Evolutionary conservation across 2,113 vertebrate species (phyloP).

Genomic region (Pangasianodon hypophthalmus): DNA sequence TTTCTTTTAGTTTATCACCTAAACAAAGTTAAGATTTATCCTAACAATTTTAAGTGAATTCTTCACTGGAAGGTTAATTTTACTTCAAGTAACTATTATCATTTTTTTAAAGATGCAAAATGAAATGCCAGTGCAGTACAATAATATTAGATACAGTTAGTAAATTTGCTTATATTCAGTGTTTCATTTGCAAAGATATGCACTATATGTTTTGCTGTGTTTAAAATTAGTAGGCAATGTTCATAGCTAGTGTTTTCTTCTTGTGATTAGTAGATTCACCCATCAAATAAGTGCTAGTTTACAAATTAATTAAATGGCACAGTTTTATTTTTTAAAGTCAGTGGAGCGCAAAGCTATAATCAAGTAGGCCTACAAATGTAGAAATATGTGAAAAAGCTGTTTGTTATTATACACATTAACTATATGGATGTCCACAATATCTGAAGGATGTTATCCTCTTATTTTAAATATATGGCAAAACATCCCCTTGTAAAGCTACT

Average conservation of each 20-base stretch:
- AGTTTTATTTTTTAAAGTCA: not conserved
- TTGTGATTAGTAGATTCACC: not conserved
- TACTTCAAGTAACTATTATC: not conserved
- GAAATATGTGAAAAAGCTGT: not conserved
- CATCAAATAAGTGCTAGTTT: not conserved
- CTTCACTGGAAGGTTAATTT: not conserved
- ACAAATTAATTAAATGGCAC: not conserved
- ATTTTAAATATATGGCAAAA: not conserved
- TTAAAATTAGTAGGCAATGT: not conserved
- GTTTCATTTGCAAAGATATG: not conserved
- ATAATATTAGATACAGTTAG: not conserved
- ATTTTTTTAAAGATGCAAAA: not conserved
- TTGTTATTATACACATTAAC: not conserved
- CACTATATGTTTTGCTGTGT: not conserved
- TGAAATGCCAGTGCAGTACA: not conserved
- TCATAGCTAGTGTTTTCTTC: not conserved
- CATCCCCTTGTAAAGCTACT: not conserved
- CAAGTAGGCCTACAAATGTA: not conserved
- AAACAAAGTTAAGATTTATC: not conserved
- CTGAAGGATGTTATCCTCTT: not conserved
- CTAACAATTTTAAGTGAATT: not conserved
- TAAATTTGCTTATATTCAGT: not conserved
- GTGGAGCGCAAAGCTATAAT: not conserved
- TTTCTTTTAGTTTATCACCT: not conserved
- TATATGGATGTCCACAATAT: not conserved